Conservation (phyloP, 2,797 vertebrate species). For the Sebastes ruberrimus region DNA sequence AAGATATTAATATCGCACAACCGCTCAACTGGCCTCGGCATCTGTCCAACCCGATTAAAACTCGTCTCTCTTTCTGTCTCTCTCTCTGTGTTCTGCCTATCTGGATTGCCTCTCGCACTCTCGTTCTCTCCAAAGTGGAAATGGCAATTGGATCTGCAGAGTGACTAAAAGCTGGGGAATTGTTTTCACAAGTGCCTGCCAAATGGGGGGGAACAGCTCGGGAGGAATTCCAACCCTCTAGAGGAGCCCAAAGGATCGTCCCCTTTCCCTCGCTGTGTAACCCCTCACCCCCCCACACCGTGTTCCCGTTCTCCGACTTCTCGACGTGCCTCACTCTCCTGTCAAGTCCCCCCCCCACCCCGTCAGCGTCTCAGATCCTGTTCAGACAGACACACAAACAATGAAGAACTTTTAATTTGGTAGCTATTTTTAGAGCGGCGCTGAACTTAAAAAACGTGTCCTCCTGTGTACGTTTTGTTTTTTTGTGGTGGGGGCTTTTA, state of each 20-base stretch:
- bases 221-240: constrained; percentile 78
- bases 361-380: constrained; percentile 27
- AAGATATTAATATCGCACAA: constrained; percentile 78
- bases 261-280: constrained; percentile 57
- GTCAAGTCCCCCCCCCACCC: constrained; percentile 42
- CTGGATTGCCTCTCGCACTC: constrained; percentile 68
- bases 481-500: neutral
- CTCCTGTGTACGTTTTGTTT: neutral
- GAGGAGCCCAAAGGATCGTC: constrained; percentile 72
- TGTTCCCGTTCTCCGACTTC: constrained; percentile 50
- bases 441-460: constrained; percentile 39
- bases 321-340: constrained; percentile 61
- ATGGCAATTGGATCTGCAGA: constrained; percentile 80
- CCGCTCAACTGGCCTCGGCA: constrained; percentile 72
- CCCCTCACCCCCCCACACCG: neutral
- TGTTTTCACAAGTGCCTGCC: constrained; percentile 83
- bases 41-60: constrained; percentile 77
- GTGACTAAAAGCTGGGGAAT: constrained; percentile 83
- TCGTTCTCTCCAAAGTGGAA: constrained; percentile 75
- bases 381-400: constrained; percentile 48
- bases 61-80: constrained; percentile 59
- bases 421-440: constrained; percentile 50
- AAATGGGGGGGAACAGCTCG: constrained; percentile 70
- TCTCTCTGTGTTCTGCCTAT: constrained; percentile 65
- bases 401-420: constrained; percentile 45